A percentile compares a stretch with the other conserved stretches of the same genome.
These are phyloP conservation scores for Creontiades dilutus DNA, from an alignment of 2,888 invertebrate species.

Conservation along the genomic window DNA sequence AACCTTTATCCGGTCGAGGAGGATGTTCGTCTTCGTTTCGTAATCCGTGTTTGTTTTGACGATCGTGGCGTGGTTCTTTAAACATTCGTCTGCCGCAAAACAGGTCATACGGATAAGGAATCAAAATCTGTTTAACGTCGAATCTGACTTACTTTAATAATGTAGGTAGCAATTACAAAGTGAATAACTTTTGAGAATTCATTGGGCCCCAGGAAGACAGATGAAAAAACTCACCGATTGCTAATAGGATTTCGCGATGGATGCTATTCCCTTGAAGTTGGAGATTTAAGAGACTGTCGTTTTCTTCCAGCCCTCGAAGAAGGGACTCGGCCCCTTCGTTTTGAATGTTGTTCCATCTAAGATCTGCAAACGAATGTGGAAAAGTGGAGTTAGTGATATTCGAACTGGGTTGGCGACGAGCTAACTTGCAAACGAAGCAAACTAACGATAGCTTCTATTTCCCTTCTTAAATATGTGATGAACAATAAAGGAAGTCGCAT, in stretches of 20 bases:
- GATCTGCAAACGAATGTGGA: conserved; percentile 52
- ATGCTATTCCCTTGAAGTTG: conserved; percentile 73
- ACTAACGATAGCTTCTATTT: no score
- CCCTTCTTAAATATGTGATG: no score
- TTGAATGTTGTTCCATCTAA: conserved; percentile 73
- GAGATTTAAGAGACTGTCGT: conserved; percentile 71
- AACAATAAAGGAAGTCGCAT: no score
- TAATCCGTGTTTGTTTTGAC: conserved; percentile 57
- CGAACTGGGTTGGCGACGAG: no score
- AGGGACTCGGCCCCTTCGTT: conserved; percentile 72
- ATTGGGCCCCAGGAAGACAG: no score
- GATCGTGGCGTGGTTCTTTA: conserved; percentile 54
- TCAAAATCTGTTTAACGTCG: no score
- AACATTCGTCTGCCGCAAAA: conserved; percentile 53
- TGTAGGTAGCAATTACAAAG: no score
- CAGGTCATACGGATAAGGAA: neutral
- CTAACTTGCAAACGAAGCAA: no score
- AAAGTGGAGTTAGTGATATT: no score
- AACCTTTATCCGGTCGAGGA: conserved; percentile 56
- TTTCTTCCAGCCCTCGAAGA: conserved; percentile 68
- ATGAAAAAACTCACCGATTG: conserved; percentile 59
- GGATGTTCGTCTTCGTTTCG: conserved; percentile 54
- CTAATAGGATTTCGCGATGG: conserved; percentile 68
- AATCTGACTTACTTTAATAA: no score
- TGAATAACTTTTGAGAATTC: no score